These are phyloP conservation scores for Azorinus chamasolen DNA, from an alignment of 2,888 invertebrate genomes.

Conservation along the genomic window DNA sequence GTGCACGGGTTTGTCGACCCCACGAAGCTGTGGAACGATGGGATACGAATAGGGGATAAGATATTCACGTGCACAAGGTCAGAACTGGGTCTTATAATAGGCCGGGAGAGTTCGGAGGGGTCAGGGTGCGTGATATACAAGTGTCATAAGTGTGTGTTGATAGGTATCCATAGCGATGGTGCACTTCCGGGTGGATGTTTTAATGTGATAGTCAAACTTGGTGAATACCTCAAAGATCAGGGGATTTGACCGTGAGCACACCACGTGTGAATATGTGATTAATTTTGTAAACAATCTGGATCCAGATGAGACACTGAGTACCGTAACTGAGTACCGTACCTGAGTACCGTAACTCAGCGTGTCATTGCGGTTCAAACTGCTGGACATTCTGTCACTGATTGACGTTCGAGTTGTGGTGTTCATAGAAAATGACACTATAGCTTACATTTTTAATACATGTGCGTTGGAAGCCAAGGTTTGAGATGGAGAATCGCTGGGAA, in stretches of 20 bases:
- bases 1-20: constrained; percentile 72
- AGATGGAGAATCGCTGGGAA: no score
- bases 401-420: no score
- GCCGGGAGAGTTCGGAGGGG: constrained; percentile 69
- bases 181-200: constrained; percentile 75
- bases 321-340: no score
- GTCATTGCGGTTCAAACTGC: no score
- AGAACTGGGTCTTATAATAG: constrained; percentile 69
- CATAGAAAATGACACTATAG: no score
- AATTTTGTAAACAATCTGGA: no score
- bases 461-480: no score
- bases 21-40: constrained; percentile 65
- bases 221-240: constrained; percentile 75
- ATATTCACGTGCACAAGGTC: constrained; percentile 71
- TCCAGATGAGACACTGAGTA: no score
- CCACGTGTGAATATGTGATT: no score
- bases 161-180: constrained; percentile 74
- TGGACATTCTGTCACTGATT: no score
- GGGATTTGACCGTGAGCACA: constrained; percentile 73
- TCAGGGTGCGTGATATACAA: constrained; percentile 73
- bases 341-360: no score
- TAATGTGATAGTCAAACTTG: constrained; percentile 71
- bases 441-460: no score
- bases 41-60: constrained; percentile 63
- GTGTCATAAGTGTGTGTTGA: constrained; percentile 71